These are phyloP conservation scores for Acronicta leporina DNA, from an alignment of 2,888 invertebrate genomes.

Conservation along the genomic window DNA sequence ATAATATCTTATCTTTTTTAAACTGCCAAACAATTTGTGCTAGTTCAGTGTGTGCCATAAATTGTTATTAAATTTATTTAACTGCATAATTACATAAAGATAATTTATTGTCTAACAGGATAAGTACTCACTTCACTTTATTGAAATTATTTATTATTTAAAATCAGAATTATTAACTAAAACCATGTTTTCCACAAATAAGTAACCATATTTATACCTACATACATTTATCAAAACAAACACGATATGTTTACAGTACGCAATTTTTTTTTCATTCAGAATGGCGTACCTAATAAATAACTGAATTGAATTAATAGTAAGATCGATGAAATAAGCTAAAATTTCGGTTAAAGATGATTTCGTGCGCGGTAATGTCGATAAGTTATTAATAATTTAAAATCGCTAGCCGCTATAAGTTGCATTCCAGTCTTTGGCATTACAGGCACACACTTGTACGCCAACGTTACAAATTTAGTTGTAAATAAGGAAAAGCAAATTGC, in stretches of 20 bases:
- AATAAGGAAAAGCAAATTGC: conserved; percentile 7
- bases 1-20: too few species aligned
- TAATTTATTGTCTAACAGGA: not conserved
- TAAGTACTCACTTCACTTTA: not conserved
- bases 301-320: too few species aligned
- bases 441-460: conserved; percentile 49
- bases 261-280: not conserved
- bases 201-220: not conserved
- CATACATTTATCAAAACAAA: not conserved
- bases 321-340: too few species aligned
- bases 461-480: conserved; percentile 19
- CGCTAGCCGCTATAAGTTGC: conserved; percentile 45
- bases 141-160: too few species aligned
- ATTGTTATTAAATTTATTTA: not conserved
- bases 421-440: conserved; percentile 70
- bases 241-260: conserved; percentile 2
- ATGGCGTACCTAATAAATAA: too few species aligned
- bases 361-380: too few species aligned
- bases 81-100: conserved; percentile 1
- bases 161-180: too few species aligned
- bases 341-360: too few species aligned
- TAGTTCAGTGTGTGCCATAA: conserved; percentile 4
- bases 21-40: conserved; percentile 8
- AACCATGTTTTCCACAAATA: conserved; percentile 8
- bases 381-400: not conserved